Percentiles rank a stretch among this genome's conserved stretches.
These are phyloP conservation scores for Labeo rohita DNA, from an alignment of 2,113 vertebrate genomes.

Conservation along the genomic window DNA sequence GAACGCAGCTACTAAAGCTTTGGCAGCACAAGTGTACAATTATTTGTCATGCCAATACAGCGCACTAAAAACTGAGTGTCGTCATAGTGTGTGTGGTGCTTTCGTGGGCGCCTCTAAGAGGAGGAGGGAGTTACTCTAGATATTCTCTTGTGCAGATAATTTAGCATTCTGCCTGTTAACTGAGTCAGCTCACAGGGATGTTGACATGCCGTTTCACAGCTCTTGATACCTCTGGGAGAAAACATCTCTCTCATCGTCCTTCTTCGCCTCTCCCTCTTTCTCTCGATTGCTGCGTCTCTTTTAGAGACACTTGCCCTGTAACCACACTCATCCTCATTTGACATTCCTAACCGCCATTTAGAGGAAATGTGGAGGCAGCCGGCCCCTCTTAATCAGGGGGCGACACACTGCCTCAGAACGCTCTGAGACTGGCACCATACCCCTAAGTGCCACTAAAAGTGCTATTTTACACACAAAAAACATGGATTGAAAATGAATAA, in stretches of 20 bases:
- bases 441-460: background rate
- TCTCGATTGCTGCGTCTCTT: conserved; percentile 15
- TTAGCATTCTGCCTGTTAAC: conserved; percentile 34
- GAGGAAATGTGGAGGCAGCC: background rate
- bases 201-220: conserved; percentile 40
- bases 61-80: conserved; percentile 7
- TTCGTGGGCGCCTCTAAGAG: background rate
- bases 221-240: conserved; percentile 24
- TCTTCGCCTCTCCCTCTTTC: background rate
- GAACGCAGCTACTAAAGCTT: background rate
- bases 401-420: background rate
- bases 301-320: conserved; percentile 38
- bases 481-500: too few species aligned
- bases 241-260: conserved; percentile 4
- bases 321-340: conserved; percentile 35
- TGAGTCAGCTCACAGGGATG: conserved; percentile 27
- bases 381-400: background rate
- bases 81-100: background rate
- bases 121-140: conserved; percentile 7
- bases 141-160: conserved; percentile 31
- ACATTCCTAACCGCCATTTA: conserved; percentile 34
- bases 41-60: conserved; percentile 27
- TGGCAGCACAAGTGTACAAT: background rate
- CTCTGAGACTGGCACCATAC: background rate
- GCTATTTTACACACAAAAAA: background rate